Percentiles rank a stretch among this genome's conserved stretches.
These are phyloP conservation scores for Pseudomyrmex flavicornis DNA, from an alignment of 1,140 invertebrate species.

Conservation along the genomic window DNA sequence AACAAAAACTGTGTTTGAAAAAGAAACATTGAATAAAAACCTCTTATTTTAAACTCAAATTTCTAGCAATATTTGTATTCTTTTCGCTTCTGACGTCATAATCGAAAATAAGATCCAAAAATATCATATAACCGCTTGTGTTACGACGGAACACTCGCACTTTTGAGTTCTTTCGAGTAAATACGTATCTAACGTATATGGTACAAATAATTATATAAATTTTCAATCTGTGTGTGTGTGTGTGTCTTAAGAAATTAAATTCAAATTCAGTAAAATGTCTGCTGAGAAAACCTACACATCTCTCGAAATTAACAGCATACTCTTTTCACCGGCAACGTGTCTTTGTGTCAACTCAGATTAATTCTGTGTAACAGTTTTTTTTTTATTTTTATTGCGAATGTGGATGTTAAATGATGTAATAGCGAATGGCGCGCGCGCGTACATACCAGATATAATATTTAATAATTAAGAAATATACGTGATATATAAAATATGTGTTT, in stretches of 20 bases:
- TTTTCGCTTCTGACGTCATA: too few relatives aligned
- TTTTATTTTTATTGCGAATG: slow-evolving; percentile 28
- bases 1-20: too few relatives aligned
- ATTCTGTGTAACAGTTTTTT: slow-evolving; percentile 8
- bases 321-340: slow-evolving; percentile 49
- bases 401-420: slow-evolving; percentile 50
- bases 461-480: slow-evolving; percentile 62
- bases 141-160: too few relatives aligned
- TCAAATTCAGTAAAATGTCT: slow-evolving; percentile 17
- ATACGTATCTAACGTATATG: too few relatives aligned
- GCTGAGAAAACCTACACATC: not conserved
- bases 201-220: too few relatives aligned
- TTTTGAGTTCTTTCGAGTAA: too few relatives aligned
- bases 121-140: too few relatives aligned
- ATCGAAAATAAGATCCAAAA: too few relatives aligned
- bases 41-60: too few relatives aligned
- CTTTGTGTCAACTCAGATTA: slow-evolving; percentile 25
- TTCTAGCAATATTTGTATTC: too few relatives aligned
- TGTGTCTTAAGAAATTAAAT: not conserved
- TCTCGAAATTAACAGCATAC: slow-evolving; percentile 68
- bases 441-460: slow-evolving; percentile 46
- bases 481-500: slow-evolving; percentile 59
- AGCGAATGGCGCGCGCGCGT: slow-evolving; percentile 31
- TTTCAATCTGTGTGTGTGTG: too few relatives aligned
- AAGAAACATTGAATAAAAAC: too few relatives aligned